Base-by-base conservation (phyloP, 1,140 invertebrate species). In the Epicauta chinensis region DNA sequence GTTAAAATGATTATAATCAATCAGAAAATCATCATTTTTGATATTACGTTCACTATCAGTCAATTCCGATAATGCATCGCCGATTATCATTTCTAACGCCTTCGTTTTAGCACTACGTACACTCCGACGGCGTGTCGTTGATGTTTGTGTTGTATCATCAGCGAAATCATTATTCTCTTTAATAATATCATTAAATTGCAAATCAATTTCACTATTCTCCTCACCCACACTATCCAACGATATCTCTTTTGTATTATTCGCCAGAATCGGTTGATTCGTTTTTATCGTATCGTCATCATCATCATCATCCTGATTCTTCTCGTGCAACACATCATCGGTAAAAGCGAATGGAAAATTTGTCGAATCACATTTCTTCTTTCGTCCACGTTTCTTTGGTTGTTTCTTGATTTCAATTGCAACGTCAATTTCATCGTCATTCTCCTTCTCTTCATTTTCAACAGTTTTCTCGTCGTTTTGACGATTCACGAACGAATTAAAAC, bases 51-150 rank as follows among this genome's bases (percentile, higher is more conserved):
- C 43, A 17, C 17, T 46, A 32, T 45, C 37, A 5, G 45, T 23
- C 12, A 47, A 46, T 23, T 45, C 42, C 3, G 47, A 23, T 23
- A 38, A 16, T 4, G 49, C 50, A 13, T 57, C 51, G 31, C 54
- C 58, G 12, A 51, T 42, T 7, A 60, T 60, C 36, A 51, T 42
- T 44, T 60, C 56, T 37, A 54, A 31, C 2, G 47, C 53, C 53
- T 60, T 58, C 4, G 41, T 37, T 51, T 60, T 62, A n/a, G 55
- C 46, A 41, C 45, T 47, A 29, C 34, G 36, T 15, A 37, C 34
- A 29, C 34, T 31, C 16, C 38, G 32, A 5, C 2, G 0, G 4
- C 23, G 4, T 23, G 23, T 23, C 7, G 12, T 13, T 12, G 32
- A 34, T 12, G 12, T 11, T 11, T 34, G 32, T 23, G 32, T 12